Evolutionary conservation across 2,797 vertebrate species (phyloP), one percentile per base, ranked within the genome.

Genomic region (Artibeus jamaicensis): DNA sequence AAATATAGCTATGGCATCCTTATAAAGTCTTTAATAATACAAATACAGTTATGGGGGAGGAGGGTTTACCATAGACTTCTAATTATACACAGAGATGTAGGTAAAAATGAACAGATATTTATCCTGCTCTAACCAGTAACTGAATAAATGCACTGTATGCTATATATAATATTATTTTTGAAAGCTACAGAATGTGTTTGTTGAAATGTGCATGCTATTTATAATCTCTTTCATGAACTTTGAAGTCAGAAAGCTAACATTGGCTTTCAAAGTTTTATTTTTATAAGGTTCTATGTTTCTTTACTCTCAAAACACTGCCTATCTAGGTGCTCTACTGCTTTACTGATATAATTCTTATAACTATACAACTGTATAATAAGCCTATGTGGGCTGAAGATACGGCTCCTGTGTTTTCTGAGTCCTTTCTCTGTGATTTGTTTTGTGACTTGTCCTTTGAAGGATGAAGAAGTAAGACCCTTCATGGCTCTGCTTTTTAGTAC

Each of bases 1-100:
- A 97, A 97, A 96, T 96, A 86, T 55, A 97, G 73, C 67, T 73
- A 71, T 57, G n/a, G 34, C 55, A 74, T 71, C 37, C 95, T 93
- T 94, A 91, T 18, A 79, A 78, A 95, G 82, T 85, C 68, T 95
- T 97, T 94, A 96, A 86, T 93, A 96, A 79, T 85, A 91, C 7
- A 94, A 94, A 90, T 88, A 86, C 44, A 74, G 48, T 85, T 48
- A 67, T 67, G 42, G 44, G 37, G 39, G 9, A 15, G 21, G 32
- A 78, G 7, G 14, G 14, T 50, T 62, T 93, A 57, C 19, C 55
- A 74, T 48, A 95, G 37, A 32, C 22, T 93, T 59, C 42, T 70
- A 62, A 76, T 85, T 92, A 89, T 37, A 59, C 18, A 44, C 74
- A 89, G 91, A 93, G 76, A 92, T 81, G 71, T 79, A 93, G 90